phyloP scores from a whole-genome alignment of 53 echinoderm and acorn worm species.

The Zoroaster sp. region DNA sequence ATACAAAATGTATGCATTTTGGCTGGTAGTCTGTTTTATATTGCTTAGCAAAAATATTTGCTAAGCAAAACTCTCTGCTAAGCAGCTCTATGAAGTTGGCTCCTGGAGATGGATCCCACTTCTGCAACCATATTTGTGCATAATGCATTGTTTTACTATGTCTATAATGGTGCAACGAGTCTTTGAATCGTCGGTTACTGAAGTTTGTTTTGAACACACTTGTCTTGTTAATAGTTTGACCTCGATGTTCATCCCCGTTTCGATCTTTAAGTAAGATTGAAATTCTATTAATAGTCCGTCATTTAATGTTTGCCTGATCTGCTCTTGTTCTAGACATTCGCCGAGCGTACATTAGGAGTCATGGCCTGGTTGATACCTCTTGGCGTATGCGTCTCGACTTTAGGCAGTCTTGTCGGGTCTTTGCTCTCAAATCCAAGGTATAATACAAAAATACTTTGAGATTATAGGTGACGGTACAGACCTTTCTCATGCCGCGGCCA shows the following conservation, averaged over 20 bases:
- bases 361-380: slow-evolving; percentile 41
- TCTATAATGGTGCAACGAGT: neutral
- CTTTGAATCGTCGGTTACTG: neutral
- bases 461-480: neutral
- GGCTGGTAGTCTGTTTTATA: too few relatives aligned
- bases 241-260: too few relatives aligned
- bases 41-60: too few relatives aligned
- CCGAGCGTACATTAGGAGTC: slow-evolving; percentile 10
- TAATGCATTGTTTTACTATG: neutral
- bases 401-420: neutral
- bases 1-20: too few relatives aligned
- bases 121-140: too few relatives aligned
- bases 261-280: neutral
- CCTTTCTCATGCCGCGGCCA: too few relatives aligned
- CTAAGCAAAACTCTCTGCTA: too few relatives aligned
- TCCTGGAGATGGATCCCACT: too few relatives aligned
- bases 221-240: neutral
- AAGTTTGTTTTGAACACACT: neutral
- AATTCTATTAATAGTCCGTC: neutral
- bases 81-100: too few relatives aligned
- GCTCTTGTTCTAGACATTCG: slow-evolving; percentile 1
- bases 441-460: neutral
- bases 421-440: slow-evolving; percentile 27
- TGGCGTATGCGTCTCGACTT: slow-evolving; percentile 23
- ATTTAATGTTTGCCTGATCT: neutral